These are phyloP conservation scores for Heterodera schachtii DNA, from an alignment of 1,140 invertebrate species.

Conservation along the genomic window DNA sequence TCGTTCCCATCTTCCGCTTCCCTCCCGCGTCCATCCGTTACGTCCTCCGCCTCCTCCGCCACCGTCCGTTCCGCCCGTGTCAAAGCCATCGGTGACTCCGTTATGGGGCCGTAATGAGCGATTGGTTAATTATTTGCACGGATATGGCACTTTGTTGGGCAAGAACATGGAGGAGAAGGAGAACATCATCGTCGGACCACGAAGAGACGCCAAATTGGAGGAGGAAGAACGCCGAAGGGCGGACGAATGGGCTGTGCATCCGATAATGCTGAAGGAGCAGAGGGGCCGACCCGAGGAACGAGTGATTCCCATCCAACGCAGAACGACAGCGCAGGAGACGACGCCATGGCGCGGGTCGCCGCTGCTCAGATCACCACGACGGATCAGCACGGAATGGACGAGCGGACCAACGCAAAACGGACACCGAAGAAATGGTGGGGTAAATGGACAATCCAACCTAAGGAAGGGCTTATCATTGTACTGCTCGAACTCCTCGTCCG, in stretches of 20 bases:
- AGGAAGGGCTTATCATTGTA: background rate
- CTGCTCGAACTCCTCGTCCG: background rate
- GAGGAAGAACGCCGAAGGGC: slow-evolving; percentile 1
- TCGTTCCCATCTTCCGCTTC: background rate
- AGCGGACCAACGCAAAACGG: background rate
- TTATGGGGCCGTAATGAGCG: slow-evolving; percentile 31
- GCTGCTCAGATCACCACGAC: background rate
- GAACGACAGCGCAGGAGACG: background rate
- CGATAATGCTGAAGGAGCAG: slow-evolving; percentile 22
- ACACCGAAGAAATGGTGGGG: background rate
- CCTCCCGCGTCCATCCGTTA: background rate
- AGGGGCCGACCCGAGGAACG: background rate
- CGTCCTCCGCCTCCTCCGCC: slow-evolving; percentile 5
- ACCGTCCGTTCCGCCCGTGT: background rate
- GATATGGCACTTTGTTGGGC: slow-evolving; percentile 10
- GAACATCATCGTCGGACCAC: slow-evolving; percentile 4
- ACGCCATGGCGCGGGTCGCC: too few species aligned
- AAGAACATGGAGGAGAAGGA: slow-evolving; percentile 14
- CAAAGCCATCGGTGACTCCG: slow-evolving; percentile 13
- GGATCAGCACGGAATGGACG: background rate
- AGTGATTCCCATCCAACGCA: background rate
- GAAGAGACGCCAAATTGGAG: background rate
- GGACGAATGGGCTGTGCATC: slow-evolving; percentile 22
- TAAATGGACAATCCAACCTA: background rate
- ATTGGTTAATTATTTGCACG: slow-evolving; percentile 17